Conservation (phyloP, 1,140 invertebrate genomes). For the Laodelphax striatellus region DNA sequence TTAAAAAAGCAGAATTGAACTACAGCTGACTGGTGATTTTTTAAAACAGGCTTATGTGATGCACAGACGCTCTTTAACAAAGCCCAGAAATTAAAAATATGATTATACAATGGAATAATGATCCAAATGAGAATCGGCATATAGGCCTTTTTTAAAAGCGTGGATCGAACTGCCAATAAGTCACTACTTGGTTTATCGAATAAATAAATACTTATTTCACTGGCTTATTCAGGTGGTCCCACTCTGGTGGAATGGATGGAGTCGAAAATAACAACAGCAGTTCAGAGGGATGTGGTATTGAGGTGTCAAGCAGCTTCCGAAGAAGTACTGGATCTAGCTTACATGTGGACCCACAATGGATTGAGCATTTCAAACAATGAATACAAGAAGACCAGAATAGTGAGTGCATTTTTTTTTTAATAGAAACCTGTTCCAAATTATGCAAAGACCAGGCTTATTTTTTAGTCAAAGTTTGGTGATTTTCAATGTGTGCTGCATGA, state of each 20-base stretch:
- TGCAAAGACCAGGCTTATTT: not conserved
- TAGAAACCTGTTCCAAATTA: too few relatives aligned
- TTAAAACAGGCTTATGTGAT: too few relatives aligned
- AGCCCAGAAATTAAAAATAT: too few relatives aligned
- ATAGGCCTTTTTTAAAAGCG: too few relatives aligned
- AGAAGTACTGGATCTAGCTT: conserved; percentile 73
- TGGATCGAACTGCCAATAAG: too few relatives aligned
- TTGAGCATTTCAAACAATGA: conserved; percentile 58
- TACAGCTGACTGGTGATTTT: too few relatives aligned
- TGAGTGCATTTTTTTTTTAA: conserved; percentile 7
- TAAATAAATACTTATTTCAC: not conserved
- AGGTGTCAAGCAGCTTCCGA: conserved; percentile 71
- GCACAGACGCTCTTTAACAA: too few relatives aligned
- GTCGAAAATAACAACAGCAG: conserved; percentile 47
- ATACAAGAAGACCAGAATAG: conserved; percentile 29
- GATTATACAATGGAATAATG: too few relatives aligned
- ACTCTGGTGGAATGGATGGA: conserved; percentile 54
- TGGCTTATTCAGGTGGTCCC: conserved; percentile 45
- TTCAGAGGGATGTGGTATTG: conserved; percentile 58
- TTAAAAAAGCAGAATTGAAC: too few relatives aligned
- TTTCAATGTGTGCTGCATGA: not conserved
- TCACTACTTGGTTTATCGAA: too few relatives aligned
- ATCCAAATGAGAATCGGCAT: too few relatives aligned
- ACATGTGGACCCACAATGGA: conserved; percentile 83
- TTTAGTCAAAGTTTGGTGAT: not conserved